Conservation (phyloP, 2,113 vertebrate species). For the Tychaedon coryphoeus region DNA sequence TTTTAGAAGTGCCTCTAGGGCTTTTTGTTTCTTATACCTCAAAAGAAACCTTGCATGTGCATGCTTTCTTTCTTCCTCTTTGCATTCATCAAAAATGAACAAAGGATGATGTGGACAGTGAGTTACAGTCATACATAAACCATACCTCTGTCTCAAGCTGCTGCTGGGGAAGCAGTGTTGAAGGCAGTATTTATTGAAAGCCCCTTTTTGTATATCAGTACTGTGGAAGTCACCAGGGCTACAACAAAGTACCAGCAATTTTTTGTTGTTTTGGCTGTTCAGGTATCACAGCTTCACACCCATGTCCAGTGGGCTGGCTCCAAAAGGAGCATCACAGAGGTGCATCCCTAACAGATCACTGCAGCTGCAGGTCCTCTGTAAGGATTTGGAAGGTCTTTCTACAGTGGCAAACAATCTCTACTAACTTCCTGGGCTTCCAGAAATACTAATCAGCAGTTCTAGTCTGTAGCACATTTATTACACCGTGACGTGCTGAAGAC, state of each 20-base stretch:
- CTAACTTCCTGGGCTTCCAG: conserved; percentile 72
- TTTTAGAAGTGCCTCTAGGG: conserved; percentile 19
- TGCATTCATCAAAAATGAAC: conserved; percentile 33
- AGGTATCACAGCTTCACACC: fast-evolving
- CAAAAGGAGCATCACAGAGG: background rate
- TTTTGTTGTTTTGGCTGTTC: background rate
- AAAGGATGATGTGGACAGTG: conserved; percentile 2
- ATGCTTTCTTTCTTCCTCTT: conserved; percentile 20
- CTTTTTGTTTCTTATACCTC: conserved; percentile 26
- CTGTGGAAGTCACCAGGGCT: background rate
- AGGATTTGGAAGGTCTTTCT: conserved; percentile 61
- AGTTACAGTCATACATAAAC: conserved; percentile 44
- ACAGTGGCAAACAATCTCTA: conserved; percentile 68
- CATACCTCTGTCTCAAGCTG: background rate
- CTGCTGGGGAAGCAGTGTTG: background rate
- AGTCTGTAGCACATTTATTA: conserved; percentile 81
- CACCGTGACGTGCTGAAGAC: conserved; percentile 75
- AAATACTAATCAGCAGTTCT: conserved; percentile 84
- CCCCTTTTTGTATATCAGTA: background rate
- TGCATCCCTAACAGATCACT: background rate
- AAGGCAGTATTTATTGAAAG: background rate
- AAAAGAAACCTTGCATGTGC: background rate
- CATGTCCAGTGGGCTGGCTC: background rate
- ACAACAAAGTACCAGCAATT: background rate
- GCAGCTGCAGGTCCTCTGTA: background rate